Conservation (phyloP, 2,113 vertebrate genomes). For the Tor tambroides region DNA sequence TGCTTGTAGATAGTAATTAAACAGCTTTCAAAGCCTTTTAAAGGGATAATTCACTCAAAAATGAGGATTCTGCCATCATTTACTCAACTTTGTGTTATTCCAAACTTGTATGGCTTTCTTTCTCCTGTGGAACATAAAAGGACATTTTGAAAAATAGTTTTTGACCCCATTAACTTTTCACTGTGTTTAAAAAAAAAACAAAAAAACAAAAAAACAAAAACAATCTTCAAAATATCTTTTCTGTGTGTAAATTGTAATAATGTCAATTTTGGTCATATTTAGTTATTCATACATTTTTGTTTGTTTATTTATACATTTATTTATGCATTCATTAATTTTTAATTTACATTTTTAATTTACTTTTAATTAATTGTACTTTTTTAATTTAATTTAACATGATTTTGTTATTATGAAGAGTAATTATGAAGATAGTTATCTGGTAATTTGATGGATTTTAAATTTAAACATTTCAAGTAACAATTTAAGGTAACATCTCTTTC, state of each 20-base stretch:
- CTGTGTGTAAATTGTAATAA: not conserved
- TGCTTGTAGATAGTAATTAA: constrained; percentile 23
- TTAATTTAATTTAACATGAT: not conserved
- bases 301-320: too few relatives aligned
- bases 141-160: not conserved
- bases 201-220: too few relatives aligned
- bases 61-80: not conserved
- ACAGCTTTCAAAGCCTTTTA: constrained; percentile 23
- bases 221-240: not conserved
- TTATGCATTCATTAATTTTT: too few relatives aligned
- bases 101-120: not conserved
- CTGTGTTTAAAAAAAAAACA: not conserved
- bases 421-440: too few relatives aligned
- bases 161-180: not conserved
- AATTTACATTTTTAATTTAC: not conserved
- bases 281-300: too few relatives aligned
- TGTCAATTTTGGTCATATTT: not conserved
- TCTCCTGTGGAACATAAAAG: not conserved
- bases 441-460: too few relatives aligned
- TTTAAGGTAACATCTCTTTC: too few relatives aligned
- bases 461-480: too few relatives aligned
- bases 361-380: not conserved
- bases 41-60: not conserved
- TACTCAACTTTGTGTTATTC: not conserved
- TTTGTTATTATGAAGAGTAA: not conserved